Conservation (phyloP, 2,888 invertebrate genomes). For the Trissoscelio sp. region DNA sequence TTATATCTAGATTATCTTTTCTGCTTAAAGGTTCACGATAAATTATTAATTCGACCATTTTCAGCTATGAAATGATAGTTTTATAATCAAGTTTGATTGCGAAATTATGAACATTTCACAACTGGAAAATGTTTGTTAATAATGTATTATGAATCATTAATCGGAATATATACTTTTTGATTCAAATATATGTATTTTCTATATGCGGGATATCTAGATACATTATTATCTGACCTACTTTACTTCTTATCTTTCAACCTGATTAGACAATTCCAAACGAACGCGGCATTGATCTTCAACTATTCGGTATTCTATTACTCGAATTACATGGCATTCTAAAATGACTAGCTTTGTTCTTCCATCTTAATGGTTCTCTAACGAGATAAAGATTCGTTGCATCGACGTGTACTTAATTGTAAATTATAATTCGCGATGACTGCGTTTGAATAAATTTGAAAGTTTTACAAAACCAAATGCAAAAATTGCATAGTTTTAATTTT, state of each 20-base stretch:
- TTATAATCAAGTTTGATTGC: too few relatives aligned
- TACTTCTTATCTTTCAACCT: conserved; percentile 71
- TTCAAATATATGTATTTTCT: conserved; percentile 76
- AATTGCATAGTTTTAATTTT: too few relatives aligned
- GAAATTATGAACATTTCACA: too few relatives aligned
- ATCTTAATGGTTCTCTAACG: background rate
- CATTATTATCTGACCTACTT: conserved; percentile 69
- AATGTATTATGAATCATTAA: background rate
- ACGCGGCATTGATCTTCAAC: background rate
- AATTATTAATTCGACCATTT: background rate
- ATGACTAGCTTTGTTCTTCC: conserved; percentile 42
- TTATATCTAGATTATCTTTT: background rate
- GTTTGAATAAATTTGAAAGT: background rate
- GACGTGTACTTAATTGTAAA: conserved; percentile 69
- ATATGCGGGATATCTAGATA: conserved; percentile 71
- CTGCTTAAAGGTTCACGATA: background rate
- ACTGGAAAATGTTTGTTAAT: background rate
- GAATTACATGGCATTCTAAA: conserved; percentile 21
- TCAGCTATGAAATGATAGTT: background rate
- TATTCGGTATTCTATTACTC: background rate
- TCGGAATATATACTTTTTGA: conserved; percentile 68
- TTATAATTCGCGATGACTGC: background rate
- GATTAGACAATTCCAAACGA: conserved; percentile 71
- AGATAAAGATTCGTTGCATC: conserved; percentile 75
- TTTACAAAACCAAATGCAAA: background rate